Percentiles rank a stretch among this genome's conserved stretches.
These are phyloP conservation scores for Drosophila subsilvestris DNA, from an alignment of 2,888 invertebrate genomes.

Conservation along the genomic window DNA sequence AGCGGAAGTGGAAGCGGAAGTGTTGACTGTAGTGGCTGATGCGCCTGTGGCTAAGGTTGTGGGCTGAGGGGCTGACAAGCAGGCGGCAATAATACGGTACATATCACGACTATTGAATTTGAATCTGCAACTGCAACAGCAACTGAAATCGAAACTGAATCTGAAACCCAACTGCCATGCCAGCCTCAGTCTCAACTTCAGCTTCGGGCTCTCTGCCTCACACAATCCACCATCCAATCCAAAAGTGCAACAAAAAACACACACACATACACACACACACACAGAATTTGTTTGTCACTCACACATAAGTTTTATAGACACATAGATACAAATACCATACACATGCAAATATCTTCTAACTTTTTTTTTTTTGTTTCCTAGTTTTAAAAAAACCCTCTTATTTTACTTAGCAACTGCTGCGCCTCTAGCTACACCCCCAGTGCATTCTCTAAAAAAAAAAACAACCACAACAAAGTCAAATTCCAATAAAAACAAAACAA, in stretches of 20 bases:
- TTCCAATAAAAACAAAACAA: conserved; percentile 50
- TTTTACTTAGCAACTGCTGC: conserved; percentile 28
- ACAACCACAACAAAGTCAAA: conserved; percentile 38
- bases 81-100: conserved; percentile 48
- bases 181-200: conserved; percentile 1
- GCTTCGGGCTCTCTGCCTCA: not conserved
- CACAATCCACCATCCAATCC: not conserved
- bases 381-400: conserved; percentile 13
- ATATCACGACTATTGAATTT: conserved; percentile 60
- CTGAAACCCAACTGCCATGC: conserved; percentile 30
- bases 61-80: not conserved
- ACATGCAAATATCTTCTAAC: conserved; percentile 3
- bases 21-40: not conserved
- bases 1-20: not conserved
- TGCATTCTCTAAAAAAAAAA: conserved; percentile 44
- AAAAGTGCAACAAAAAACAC: conserved; percentile 4
- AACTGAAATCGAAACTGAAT: conserved; percentile 13
- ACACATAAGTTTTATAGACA: not conserved
- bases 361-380: conserved; percentile 34
- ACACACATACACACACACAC: conserved; percentile 4
- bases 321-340: conserved; percentile 4
- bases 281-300: not conserved
- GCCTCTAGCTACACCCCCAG: not conserved
- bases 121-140: conserved; percentile 10
- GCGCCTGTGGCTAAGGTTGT: not conserved